phyloP scores from a whole-genome alignment of 2,888 invertebrate genomes.

The Alentia gelatinosa region DNA sequence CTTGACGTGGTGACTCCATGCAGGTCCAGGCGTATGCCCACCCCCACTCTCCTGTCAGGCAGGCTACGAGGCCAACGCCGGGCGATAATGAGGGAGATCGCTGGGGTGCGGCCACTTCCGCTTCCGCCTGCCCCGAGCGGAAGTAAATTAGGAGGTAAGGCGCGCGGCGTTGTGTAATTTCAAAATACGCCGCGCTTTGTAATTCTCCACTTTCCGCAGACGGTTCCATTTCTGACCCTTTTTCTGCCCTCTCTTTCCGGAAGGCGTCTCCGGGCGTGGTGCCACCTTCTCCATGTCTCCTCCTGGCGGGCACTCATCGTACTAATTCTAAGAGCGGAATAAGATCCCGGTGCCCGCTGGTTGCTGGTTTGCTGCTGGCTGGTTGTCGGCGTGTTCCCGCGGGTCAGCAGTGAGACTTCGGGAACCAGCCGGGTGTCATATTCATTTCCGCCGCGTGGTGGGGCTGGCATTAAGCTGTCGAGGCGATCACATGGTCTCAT shows the following conservation, averaged over 20 bases:
- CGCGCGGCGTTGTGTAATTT: background rate
- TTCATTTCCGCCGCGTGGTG: background rate
- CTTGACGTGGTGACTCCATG: no score
- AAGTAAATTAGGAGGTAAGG: background rate
- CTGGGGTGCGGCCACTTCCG: background rate
- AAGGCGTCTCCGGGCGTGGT: background rate
- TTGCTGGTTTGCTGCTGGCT: background rate
- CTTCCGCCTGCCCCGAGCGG: background rate
- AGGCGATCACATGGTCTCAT: no score
- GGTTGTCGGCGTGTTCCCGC: no score
- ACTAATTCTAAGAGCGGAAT: background rate
- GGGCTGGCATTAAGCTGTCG: no score
- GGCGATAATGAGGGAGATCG: background rate
- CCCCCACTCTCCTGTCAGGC: no score
- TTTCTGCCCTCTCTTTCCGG: background rate
- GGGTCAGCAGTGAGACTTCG: background rate
- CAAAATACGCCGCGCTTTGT: background rate
- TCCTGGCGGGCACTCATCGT: background rate
- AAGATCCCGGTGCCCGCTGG: background rate
- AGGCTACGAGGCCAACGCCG: background rate
- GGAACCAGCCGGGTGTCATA: background rate
- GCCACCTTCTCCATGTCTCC: background rate
- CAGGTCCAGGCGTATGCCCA: background rate
- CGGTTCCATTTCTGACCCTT: background rate
- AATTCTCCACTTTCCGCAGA: background rate